Conservation (phyloP, 2,113 vertebrate species). For the Heterotilapia buettikoferi region DNA sequence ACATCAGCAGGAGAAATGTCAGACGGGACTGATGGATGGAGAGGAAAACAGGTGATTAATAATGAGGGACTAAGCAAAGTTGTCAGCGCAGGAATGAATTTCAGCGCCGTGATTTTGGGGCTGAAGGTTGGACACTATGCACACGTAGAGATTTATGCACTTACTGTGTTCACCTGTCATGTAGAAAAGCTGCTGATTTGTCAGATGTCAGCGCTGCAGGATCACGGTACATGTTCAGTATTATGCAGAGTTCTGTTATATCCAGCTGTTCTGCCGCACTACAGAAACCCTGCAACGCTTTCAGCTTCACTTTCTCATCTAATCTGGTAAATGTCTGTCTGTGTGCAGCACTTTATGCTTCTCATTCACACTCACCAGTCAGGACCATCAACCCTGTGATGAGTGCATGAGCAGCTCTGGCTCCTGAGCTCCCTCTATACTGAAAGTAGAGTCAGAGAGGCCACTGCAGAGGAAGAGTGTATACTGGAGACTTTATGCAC, state of each 20-base stretch:
- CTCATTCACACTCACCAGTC: not conserved
- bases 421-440: not conserved
- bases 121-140: too few species aligned
- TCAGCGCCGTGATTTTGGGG: rapidly evolving
- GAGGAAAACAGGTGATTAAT: not conserved
- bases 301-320: not conserved
- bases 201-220: not conserved
- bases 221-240: not conserved
- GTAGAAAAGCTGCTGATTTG: not conserved
- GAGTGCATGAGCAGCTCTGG: rapidly evolving
- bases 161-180: not conserved
- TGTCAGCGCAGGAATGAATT: not conserved
- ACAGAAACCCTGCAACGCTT: not conserved
- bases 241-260: not conserved
- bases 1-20: not conserved
- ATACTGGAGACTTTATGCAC: not conserved
- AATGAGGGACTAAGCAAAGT: not conserved
- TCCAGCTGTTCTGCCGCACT: not conserved
- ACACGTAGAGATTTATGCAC: not conserved
- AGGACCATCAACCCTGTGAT: not conserved
- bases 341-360: not conserved
- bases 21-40: not conserved
- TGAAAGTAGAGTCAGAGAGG: not conserved
- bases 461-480: not conserved
- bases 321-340: not conserved